These are phyloP conservation scores for Cyanoramphus novaezelandiae DNA, from an alignment of 2,113 vertebrate genomes.

Conservation along the genomic window DNA sequence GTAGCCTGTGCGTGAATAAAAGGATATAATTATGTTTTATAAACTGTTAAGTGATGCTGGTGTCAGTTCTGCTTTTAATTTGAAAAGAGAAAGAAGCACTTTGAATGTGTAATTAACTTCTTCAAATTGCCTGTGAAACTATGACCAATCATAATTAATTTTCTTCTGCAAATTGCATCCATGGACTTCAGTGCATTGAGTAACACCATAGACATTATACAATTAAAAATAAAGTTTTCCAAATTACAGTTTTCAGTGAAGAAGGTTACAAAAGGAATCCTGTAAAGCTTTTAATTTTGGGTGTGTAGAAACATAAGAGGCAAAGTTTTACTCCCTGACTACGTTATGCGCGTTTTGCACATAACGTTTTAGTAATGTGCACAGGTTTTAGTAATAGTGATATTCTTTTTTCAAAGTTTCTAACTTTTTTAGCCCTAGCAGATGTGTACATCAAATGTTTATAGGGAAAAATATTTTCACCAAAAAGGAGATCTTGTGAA, in stretches of 20 bases:
- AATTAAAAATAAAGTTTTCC: background rate
- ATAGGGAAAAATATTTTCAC: conserved; percentile 50
- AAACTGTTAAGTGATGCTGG: conserved; percentile 9
- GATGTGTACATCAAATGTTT: conserved; percentile 68
- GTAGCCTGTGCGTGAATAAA: background rate
- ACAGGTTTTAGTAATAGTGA: background rate
- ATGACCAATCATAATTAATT: conserved; percentile 31
- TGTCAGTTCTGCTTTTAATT: conserved; percentile 17
- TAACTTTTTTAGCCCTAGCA: conserved; percentile 44
- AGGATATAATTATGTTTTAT: background rate
- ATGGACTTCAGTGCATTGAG: background rate
- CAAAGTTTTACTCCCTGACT: background rate
- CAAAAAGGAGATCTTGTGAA: conserved; percentile 56
- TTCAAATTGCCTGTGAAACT: conserved; percentile 25
- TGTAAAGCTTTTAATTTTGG: conserved; percentile 10
- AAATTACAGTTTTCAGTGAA: conserved; percentile 11
- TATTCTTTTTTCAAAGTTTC: background rate
- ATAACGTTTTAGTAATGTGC: background rate
- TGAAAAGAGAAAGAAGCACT: background rate
- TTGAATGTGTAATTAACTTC: conserved; percentile 31
- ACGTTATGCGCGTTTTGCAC: conserved; percentile 13
- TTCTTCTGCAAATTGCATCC: conserved; percentile 1
- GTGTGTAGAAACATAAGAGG: background rate
- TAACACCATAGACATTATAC: background rate
- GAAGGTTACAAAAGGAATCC: background rate